Base-by-base conservation (phyloP, 2,888 invertebrate species). In the Cancer borealis region DNA sequence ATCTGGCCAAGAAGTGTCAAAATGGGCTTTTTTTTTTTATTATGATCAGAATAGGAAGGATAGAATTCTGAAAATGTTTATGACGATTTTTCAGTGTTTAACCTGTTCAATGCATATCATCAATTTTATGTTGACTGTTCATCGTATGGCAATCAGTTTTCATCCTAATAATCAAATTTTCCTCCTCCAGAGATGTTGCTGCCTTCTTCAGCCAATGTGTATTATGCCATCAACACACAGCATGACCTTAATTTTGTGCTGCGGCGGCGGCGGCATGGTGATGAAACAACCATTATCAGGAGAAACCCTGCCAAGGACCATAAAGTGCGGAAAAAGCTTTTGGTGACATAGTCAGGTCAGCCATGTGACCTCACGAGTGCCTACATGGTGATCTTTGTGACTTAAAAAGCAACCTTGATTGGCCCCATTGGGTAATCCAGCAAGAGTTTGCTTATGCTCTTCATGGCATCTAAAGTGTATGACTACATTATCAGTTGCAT, bases 181-280 rank as follows among this genome's bases (percentile, higher is more conserved):
- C 84, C 92, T 96, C 92, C 96, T 96, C 95, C 96, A 97, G 99
- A 99, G 97, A 98, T 99, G 97, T 97, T 98, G 96, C 97, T 99
- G 96, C 99, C 99, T 46, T 97, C 98, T 92, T 98, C 98, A 96
- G 99, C 99, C 1, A 99, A 99, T 97, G 99, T 99, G n/a, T 99
- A 99, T 97, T 99, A 99, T 97, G 99, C 99, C 92, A 98, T 99
- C 49, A 99, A 99, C 96, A 99, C 99, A 93, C 98, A 98, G 93
- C 98, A 98, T 96, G 99, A 99, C 97, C 97, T 99, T 95, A 99
- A 99, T 96, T 99, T 99, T 96, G 98, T 99, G 96, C 97, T 99
- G 96, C 97, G 99, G 17, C 84, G 95, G 60, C 93, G 95, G 26
- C 39, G 95, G 21, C 95, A 95, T 39, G 95, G 95, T 14, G 95